Conservation (phyloP, 2,888 invertebrate species). For the Sepioteuthis lessoniana region DNA sequence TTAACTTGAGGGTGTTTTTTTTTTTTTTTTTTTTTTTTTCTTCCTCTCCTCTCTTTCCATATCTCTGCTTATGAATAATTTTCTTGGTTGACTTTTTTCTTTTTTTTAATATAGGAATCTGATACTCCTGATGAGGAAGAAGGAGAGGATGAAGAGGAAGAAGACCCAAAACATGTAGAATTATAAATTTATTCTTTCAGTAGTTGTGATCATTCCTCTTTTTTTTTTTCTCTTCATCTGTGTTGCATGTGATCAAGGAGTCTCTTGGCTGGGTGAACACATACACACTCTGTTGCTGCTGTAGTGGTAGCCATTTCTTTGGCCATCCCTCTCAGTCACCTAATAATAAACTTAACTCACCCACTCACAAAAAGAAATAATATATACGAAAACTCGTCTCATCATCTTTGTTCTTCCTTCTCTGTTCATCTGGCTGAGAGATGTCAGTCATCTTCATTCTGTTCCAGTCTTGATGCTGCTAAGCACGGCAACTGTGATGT, state of each 20-base stretch:
- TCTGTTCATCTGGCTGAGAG: not conserved
- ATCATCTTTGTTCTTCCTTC: not conserved
- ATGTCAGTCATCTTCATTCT: not conserved
- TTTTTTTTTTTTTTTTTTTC: too few species aligned
- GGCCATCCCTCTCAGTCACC: constrained; percentile 13
- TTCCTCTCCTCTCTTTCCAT: too few species aligned
- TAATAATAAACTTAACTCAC: not conserved
- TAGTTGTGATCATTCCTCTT: constrained; percentile 37
- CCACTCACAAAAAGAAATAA: not conserved
- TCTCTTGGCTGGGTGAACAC: constrained; percentile 36
- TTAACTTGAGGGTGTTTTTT: too few species aligned
- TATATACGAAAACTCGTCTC: not conserved
- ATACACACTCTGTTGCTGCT: constrained; percentile 25
- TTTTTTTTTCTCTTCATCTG: not conserved
- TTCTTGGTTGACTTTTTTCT: not conserved
- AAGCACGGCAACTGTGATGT: constrained; percentile 23
- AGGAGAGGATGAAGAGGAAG: constrained; percentile 39
- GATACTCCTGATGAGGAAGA: constrained; percentile 40
- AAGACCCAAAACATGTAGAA: constrained; percentile 46
- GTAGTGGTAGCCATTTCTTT: constrained; percentile 36
- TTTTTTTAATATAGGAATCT: not conserved
- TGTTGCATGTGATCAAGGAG: not conserved
- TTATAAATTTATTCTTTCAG: constrained; percentile 42
- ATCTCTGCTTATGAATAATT: too few species aligned
- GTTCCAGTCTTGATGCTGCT: not conserved